Percentiles rank a stretch among this genome's conserved stretches.
Evolutionary conservation across 2,888 invertebrate genomes (phyloP).

Genomic region (Drosophila villosipedis): DNA sequence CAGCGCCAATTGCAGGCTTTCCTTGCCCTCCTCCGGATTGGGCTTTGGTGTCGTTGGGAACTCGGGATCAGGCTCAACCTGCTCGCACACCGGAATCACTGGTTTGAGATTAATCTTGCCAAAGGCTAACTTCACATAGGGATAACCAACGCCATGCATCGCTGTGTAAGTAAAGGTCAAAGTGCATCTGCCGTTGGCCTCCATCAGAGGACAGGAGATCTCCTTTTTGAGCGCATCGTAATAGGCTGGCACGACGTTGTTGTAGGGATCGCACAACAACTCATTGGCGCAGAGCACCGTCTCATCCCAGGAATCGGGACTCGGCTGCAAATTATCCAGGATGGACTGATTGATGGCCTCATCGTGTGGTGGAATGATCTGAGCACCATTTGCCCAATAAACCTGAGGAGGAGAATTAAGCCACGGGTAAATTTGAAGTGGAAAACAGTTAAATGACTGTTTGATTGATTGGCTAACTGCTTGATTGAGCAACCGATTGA

Average conservation of each 20-base stretch:
- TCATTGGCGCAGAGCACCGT: constrained; percentile 86
- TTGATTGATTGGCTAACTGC: not conserved
- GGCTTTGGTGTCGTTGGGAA: constrained; percentile 98
- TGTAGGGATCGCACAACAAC: constrained; percentile 89
- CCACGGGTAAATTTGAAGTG: not conserved
- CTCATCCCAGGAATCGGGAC: constrained; percentile 92
- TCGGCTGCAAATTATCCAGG: constrained; percentile 91
- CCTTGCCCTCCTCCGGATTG: constrained; percentile 98
- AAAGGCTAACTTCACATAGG: constrained; percentile 91
- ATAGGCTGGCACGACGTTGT: constrained; percentile 89
- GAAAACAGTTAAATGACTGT: not conserved
- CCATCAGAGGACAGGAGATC: constrained; percentile 87
- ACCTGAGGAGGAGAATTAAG: constrained; percentile 85
- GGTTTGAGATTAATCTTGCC: constrained; percentile 89
- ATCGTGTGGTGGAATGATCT: constrained; percentile 97
- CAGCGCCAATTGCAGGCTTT: constrained; percentile 91
- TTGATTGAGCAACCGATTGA: not conserved
- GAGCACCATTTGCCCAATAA: constrained; percentile 97
- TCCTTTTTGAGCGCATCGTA: constrained; percentile 87
- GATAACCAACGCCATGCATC: constrained; percentile 98
- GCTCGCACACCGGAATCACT: constrained; percentile 86
- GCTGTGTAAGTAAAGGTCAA: constrained; percentile 95
- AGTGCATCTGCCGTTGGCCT: constrained; percentile 86
- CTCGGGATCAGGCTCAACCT: constrained; percentile 96
- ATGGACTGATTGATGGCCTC: constrained; percentile 93